These are phyloP conservation scores for Bothrops jararaca DNA, from an alignment of 2,113 vertebrate species.

Conservation along the genomic window DNA sequence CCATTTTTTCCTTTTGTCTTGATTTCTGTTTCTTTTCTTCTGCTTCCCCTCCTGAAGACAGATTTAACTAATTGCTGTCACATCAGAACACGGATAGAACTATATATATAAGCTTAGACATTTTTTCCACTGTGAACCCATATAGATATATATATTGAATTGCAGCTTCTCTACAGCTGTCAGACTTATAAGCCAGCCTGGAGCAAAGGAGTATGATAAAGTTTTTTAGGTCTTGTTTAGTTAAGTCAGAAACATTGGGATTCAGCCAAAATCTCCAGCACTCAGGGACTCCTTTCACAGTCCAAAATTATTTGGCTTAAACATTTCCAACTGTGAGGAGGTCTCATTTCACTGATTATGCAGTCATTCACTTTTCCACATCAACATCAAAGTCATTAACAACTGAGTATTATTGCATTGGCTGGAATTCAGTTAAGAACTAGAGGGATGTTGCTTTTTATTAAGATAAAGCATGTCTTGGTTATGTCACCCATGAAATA, in stretches of 20 bases:
- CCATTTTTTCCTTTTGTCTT: constrained; percentile 72
- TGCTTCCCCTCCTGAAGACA: constrained; percentile 72
- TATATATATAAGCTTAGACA: constrained; percentile 76
- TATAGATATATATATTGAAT: constrained; percentile 68
- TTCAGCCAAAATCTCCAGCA: constrained; percentile 75
- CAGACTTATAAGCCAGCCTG: constrained; percentile 76
- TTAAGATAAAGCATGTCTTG: constrained; percentile 87
- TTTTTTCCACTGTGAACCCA: constrained; percentile 64
- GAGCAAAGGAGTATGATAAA: constrained; percentile 76
- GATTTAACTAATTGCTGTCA: constrained; percentile 82
- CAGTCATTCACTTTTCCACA: constrained; percentile 83
- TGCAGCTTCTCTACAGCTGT: constrained; percentile 70
- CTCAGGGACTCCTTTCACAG: constrained; percentile 78
- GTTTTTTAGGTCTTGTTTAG: constrained; percentile 79
- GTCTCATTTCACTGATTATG: constrained; percentile 80
- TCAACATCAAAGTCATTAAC: constrained; percentile 85
- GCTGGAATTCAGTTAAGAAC: constrained; percentile 77
- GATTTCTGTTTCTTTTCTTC: constrained; percentile 84
- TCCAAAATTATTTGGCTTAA: constrained; percentile 83
- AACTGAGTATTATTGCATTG: constrained; percentile 77
- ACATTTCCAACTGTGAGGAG: constrained; percentile 85
- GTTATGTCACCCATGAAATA: constrained; percentile 86
- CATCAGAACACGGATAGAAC: constrained; percentile 75
- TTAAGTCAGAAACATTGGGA: constrained; percentile 78
- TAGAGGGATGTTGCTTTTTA: constrained; percentile 77